Evolutionary conservation across 1,140 invertebrate genomes (phyloP).

Genomic region (Solenopsis invicta): DNA sequence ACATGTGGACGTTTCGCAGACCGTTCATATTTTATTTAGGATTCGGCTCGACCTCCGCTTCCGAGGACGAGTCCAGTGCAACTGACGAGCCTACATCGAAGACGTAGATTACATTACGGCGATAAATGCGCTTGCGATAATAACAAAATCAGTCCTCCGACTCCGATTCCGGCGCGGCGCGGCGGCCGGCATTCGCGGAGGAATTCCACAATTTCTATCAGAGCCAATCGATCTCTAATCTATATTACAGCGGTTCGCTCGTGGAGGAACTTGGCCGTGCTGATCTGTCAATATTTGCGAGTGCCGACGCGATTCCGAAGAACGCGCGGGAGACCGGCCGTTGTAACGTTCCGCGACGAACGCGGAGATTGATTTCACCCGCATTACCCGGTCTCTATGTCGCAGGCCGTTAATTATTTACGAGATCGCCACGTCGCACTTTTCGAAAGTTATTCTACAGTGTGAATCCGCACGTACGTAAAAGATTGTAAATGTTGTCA

Average conservation of each 20-base stretch:
- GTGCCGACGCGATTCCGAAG: not conserved
- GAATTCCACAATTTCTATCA: constrained; percentile 36
- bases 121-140: constrained; percentile 9
- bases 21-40: constrained; percentile 72
- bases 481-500: not conserved
- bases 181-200: not conserved
- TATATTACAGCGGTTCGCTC: constrained; percentile 39
- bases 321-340: too few relatives aligned
- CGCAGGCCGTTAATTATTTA: constrained; percentile 38
- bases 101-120: constrained; percentile 38
- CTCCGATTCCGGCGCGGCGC: too few relatives aligned
- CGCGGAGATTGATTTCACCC: constrained; percentile 43
- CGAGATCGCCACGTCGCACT: not conserved
- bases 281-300: constrained; percentile 44
- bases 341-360: not conserved
- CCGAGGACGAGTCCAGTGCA: not conserved
- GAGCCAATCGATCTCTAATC: constrained; percentile 44
- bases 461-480: not conserved
- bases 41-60: constrained; percentile 51
- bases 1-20: constrained; percentile 56
- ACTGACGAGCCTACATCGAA: constrained; percentile 22
- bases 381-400: not conserved
- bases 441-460: not conserved
- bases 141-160: not conserved
- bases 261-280: not conserved